A percentile compares a stretch with the other conserved stretches of the same genome.
These are phyloP conservation scores for Phalanger gymnotis DNA, from an alignment of 2,797 vertebrate species.

Conservation along the genomic window DNA sequence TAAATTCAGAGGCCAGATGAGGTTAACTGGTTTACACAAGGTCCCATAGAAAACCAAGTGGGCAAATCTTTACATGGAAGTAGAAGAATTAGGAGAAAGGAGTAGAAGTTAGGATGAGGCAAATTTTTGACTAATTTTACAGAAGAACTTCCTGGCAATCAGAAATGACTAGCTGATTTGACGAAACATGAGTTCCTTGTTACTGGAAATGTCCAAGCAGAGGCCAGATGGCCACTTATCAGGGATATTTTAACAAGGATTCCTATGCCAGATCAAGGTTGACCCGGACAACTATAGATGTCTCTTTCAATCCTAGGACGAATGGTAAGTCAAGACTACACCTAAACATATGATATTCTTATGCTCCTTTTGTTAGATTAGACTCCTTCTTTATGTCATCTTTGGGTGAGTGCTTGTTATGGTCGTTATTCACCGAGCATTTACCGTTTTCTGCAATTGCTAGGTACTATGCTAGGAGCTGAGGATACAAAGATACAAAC, in stretches of 20 bases:
- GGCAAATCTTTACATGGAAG: not conserved
- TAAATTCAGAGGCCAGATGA: not conserved
- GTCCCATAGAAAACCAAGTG: not conserved
- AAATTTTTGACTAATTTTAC: not conserved
- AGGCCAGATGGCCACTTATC: not conserved
- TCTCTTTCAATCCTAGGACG: not conserved
- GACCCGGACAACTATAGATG: not conserved
- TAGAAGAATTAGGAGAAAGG: not conserved
- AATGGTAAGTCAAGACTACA: not conserved
- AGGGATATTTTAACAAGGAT: not conserved
- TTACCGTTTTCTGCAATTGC: not conserved
- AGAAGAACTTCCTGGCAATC: not conserved
- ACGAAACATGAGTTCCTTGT: not conserved
- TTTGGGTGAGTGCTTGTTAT: not conserved
- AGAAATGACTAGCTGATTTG: not conserved
- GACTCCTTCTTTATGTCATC: not conserved
- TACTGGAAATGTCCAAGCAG: not conserved
- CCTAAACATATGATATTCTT: not conserved
- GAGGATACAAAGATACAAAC: not conserved
- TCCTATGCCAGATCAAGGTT: not conserved
- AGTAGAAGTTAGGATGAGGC: not conserved
- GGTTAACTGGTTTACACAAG: not conserved
- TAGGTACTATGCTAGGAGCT: not conserved
- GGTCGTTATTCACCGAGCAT: constrained; percentile 43
- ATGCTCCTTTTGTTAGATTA: not conserved